Percentiles rank a stretch among this genome's conserved stretches.
phyloP scores from a whole-genome alignment of 1,140 invertebrate species.

The Tetraneura akinire region DNA sequence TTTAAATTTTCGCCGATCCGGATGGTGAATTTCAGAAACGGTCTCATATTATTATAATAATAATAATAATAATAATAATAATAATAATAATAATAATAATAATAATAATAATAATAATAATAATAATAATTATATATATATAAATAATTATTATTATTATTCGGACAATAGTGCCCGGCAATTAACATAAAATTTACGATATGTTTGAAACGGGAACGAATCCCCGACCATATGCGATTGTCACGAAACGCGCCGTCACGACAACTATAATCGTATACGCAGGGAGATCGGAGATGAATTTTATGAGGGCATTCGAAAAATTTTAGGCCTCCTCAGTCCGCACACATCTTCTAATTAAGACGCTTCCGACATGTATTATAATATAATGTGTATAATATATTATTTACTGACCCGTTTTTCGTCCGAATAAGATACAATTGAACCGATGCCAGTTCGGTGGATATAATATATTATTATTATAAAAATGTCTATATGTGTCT shows the following conservation, averaged over 20 bases:
- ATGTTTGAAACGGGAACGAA: not conserved
- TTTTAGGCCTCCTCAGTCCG: not conserved
- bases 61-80: too few relatives aligned
- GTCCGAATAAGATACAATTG: conserved; percentile 29
- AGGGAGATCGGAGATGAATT: not conserved
- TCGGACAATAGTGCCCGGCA: too few relatives aligned
- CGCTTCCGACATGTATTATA: conserved; percentile 14
- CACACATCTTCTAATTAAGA: conserved; percentile 31
- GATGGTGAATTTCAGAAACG: too few relatives aligned
- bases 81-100: too few relatives aligned
- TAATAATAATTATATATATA: too few relatives aligned
- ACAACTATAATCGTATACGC: not conserved
- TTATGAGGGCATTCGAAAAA: not conserved
- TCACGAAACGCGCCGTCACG: not conserved
- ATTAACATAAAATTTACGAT: too few relatives aligned
- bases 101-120: too few relatives aligned
- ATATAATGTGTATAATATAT: not conserved
- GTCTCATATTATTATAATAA: too few relatives aligned
- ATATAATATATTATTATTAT: too few relatives aligned
- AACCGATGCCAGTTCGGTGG: conserved; percentile 23
- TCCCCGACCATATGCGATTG: not conserved
- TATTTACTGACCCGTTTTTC: conserved; percentile 18
- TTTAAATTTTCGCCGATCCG: too few relatives aligned
- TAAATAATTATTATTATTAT: too few relatives aligned
- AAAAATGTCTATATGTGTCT: not conserved